Evolutionary conservation across 1,140 invertebrate genomes (phyloP).

Genomic region (Lamellibrachia luymesi): DNA sequence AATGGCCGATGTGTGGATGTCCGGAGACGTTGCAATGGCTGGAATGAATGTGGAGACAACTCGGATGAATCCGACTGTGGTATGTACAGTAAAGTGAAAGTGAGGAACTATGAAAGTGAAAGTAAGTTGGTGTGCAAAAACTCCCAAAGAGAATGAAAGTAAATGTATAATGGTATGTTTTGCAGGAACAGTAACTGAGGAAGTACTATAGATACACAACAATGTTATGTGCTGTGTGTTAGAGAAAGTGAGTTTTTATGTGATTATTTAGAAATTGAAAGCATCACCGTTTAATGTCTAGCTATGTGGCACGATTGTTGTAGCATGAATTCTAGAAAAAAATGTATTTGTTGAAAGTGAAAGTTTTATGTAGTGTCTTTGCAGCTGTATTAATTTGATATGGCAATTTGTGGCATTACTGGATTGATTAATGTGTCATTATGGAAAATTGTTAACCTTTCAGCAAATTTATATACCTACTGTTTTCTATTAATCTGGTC

Average conservation of each 20-base stretch:
- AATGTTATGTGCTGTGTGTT: neutral
- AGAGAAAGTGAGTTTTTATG: neutral
- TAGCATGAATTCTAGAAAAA: neutral
- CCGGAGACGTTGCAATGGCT: conserved; percentile 65
- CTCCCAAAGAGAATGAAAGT: neutral
- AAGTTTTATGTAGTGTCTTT: neutral
- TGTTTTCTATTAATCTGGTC: neutral
- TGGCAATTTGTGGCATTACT: neutral
- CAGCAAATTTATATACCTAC: neutral
- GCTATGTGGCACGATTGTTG: neutral
- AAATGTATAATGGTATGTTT: neutral
- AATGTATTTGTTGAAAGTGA: neutral
- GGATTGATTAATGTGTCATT: neutral
- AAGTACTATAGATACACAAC: neutral
- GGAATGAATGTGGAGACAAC: conserved; percentile 50
- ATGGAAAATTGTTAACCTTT: no score
- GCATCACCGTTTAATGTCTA: neutral
- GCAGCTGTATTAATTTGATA: neutral
- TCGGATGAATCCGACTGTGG: conserved; percentile 44
- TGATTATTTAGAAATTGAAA: neutral
- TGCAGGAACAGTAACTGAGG: neutral
- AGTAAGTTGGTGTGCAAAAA: neutral
- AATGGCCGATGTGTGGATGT: conserved; percentile 55
- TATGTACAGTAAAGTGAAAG: neutral
- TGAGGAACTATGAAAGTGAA: neutral